Conservation (phyloP, 2,888 invertebrate genomes). For the Leptopterna dolabrata region DNA sequence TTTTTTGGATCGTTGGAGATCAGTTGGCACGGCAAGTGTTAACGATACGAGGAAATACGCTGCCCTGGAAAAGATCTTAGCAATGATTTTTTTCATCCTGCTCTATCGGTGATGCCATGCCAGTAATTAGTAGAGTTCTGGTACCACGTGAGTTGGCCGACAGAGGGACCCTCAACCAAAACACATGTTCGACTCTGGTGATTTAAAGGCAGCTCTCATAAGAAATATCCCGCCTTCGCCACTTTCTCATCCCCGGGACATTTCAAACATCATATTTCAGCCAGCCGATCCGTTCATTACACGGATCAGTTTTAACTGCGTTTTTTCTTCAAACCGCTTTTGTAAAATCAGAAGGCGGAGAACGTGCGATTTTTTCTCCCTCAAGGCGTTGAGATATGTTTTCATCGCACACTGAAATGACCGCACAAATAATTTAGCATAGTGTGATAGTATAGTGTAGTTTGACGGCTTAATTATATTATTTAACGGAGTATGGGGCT, state of each 20-base stretch:
- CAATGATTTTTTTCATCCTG: background rate
- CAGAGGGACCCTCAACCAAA: constrained; percentile 2
- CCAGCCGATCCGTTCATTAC: background rate
- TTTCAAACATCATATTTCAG: constrained; percentile 12
- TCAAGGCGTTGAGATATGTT: background rate
- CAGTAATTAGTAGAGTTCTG: constrained; percentile 6
- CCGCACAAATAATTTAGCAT: no score
- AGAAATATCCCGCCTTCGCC: constrained; percentile 21
- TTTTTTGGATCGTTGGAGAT: background rate
- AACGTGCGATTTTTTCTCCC: background rate
- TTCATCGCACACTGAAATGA: no score
- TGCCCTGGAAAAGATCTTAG: background rate
- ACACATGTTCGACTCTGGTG: constrained; percentile 18
- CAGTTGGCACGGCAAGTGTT: background rate
- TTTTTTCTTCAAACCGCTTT: background rate
- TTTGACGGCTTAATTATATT: no score
- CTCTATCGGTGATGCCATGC: background rate
- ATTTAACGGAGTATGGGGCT: no score
- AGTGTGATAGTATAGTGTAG: no score
- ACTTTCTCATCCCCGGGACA: background rate
- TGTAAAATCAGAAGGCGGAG: background rate
- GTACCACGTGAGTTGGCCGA: constrained; percentile 8
- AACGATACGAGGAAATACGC: background rate
- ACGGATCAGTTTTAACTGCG: background rate
- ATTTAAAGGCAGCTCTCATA: constrained; percentile 21